Conservation (phyloP, 2,113 vertebrate genomes). For the Diadophis punctatus region DNA sequence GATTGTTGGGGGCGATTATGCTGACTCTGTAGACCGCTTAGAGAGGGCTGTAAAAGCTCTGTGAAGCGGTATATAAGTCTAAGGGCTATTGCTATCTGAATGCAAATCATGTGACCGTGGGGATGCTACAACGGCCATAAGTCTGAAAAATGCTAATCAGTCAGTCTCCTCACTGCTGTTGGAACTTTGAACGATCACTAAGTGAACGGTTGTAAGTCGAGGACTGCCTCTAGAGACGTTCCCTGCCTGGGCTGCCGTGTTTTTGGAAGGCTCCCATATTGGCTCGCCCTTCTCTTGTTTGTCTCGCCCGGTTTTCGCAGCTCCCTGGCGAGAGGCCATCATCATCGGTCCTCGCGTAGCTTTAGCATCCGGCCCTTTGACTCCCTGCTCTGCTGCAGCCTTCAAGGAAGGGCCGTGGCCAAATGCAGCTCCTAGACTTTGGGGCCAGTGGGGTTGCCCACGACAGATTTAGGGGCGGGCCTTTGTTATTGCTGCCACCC, state of each 20-base stretch:
- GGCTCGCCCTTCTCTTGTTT: not conserved
- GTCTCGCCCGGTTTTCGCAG: not conserved
- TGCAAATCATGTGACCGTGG: not conserved
- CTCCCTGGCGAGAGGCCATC: not conserved
- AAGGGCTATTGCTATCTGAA: not conserved
- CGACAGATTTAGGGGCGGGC: not conserved
- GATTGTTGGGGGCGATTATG: too few species aligned
- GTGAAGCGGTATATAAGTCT: too few species aligned
- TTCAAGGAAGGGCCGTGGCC: not conserved
- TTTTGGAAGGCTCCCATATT: too few species aligned
- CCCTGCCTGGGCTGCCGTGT: not conserved
- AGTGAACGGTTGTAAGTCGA: not conserved
- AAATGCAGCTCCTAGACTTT: not conserved
- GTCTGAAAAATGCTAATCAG: not conserved
- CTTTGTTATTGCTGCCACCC: not conserved
- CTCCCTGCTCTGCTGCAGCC: not conserved
- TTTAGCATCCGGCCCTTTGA: not conserved
- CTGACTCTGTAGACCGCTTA: too few species aligned
- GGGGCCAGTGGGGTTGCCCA: not conserved
- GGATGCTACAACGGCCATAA: not conserved
- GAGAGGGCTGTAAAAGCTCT: too few species aligned
- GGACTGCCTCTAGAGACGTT: not conserved
- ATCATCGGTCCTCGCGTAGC: rapidly evolving
- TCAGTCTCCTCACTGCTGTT: not conserved
- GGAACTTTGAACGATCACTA: not conserved